Evolutionary conservation across 2,888 invertebrate species (phyloP).

Genomic region (Aethes cnicana): DNA sequence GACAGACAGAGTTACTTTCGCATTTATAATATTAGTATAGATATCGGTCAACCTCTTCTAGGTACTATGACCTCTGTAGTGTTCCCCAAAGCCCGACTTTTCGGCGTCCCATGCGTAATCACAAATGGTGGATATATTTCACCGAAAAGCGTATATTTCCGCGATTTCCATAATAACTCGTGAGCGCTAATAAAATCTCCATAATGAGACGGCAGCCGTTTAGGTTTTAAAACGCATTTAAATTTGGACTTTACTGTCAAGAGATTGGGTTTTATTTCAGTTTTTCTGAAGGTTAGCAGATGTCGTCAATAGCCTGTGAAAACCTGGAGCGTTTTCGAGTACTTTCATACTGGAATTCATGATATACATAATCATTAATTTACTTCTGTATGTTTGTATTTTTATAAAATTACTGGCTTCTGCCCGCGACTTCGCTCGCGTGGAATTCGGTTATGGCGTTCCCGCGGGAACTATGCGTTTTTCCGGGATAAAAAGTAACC

Average conservation of each 20-base stretch:
- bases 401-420: background rate
- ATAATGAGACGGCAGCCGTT: slow-evolving; percentile 63
- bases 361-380: too few relatives aligned
- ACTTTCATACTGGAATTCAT: background rate
- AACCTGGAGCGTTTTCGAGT: slow-evolving; percentile 19
- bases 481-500: too few relatives aligned
- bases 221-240: slow-evolving; percentile 46
- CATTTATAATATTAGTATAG: too few relatives aligned
- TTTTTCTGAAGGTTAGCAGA: slow-evolving; percentile 12
- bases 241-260: slow-evolving; percentile 51
- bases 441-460: too few relatives aligned
- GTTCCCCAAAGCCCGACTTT: too few relatives aligned
- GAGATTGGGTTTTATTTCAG: slow-evolving; percentile 32
- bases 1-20: too few relatives aligned
- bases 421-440: too few relatives aligned
- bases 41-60: too few relatives aligned
- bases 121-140: too few relatives aligned
- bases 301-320: slow-evolving; percentile 26
- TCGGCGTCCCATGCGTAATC: too few relatives aligned
- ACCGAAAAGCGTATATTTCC: slow-evolving; percentile 18
- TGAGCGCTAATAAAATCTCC: slow-evolving; percentile 62
- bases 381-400: slow-evolving; percentile 1
- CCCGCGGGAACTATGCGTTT: too few relatives aligned
- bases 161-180: slow-evolving; percentile 41
- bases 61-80: too few relatives aligned